Evolutionary conservation across 2,113 vertebrate genomes (phyloP).

Genomic region (Eretmochelys imbricata): DNA sequence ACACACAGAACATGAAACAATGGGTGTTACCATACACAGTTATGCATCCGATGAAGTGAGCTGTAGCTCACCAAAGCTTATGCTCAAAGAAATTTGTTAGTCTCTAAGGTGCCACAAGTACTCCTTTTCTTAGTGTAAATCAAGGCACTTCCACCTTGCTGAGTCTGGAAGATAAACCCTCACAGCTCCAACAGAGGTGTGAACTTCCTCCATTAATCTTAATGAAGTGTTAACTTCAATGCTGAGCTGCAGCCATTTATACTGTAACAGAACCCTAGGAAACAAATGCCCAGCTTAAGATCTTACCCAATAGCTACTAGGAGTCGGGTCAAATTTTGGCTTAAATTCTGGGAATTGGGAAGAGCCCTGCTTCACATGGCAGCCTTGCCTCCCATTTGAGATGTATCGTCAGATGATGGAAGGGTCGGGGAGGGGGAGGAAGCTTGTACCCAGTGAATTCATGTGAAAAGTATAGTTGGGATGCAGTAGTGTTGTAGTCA

Average conservation of each 20-base stretch:
- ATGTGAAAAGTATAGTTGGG: constrained; percentile 62
- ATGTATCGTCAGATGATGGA: constrained; percentile 51
- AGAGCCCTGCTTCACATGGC: constrained; percentile 22
- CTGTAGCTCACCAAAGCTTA: too few species aligned
- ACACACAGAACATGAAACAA: too few species aligned
- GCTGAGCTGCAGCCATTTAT: constrained; percentile 56
- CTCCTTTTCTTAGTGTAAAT: neutral
- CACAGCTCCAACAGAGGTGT: constrained; percentile 58
- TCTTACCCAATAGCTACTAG: constrained; percentile 37
- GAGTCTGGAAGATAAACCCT: constrained; percentile 50
- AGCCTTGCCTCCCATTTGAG: constrained; percentile 47
- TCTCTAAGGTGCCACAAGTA: too few species aligned
- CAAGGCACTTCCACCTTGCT: constrained; percentile 47
- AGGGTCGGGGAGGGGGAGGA: constrained; percentile 56
- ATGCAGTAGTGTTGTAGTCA: constrained; percentile 62
- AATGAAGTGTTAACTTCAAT: constrained; percentile 77
- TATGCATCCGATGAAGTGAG: too few species aligned
- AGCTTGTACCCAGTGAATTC: constrained; percentile 33
- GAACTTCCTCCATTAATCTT: constrained; percentile 75
- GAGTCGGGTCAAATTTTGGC: constrained; percentile 57
- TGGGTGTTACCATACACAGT: too few species aligned
- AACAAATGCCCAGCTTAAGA: constrained; percentile 42
- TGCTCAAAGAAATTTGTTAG: too few species aligned
- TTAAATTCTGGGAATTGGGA: constrained; percentile 59
- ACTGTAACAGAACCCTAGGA: constrained; percentile 52